Evolutionary conservation across 1,140 invertebrate species (phyloP).

Genomic region (Bombus pascuorum): DNA sequence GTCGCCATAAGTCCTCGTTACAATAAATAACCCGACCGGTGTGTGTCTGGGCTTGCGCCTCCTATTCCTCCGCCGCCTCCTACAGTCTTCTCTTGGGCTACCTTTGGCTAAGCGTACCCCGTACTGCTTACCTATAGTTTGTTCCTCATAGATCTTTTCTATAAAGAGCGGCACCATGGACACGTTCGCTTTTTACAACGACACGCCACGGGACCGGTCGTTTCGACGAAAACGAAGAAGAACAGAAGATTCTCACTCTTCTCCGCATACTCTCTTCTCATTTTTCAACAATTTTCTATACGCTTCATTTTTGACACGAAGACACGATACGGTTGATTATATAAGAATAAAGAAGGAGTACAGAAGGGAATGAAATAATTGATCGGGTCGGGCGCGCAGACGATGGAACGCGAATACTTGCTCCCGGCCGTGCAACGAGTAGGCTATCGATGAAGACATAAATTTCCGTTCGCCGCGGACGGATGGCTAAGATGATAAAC

Average conservation of each 20-base stretch:
- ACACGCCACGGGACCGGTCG: neutral
- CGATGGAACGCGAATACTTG: slow-evolving; percentile 21
- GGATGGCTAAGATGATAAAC: slow-evolving; percentile 57
- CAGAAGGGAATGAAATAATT: slow-evolving; percentile 19
- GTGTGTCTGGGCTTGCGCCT: slow-evolving; percentile 72
- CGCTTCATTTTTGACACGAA: neutral
- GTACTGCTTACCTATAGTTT: neutral
- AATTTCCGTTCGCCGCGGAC: slow-evolving; percentile 40
- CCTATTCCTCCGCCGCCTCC: slow-evolving; percentile 55
- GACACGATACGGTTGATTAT: no score
- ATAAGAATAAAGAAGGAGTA: neutral
- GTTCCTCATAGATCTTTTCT: slow-evolving; percentile 39
- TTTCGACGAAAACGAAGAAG: neutral
- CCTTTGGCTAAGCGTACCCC: slow-evolving; percentile 40
- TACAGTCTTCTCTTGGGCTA: slow-evolving; percentile 43
- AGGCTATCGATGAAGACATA: slow-evolving; percentile 54
- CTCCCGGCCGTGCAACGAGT: slow-evolving; percentile 41
- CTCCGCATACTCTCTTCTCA: rapidly evolving
- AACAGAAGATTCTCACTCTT: rapidly evolving
- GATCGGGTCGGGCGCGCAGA: neutral
- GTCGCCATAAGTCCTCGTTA: slow-evolving; percentile 84
- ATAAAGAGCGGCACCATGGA: slow-evolving; percentile 37
- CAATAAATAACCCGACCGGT: slow-evolving; percentile 81
- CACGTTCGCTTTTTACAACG: slow-evolving; percentile 25
- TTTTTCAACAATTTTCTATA: neutral